Conservation (phyloP, 53 echinoderm and acorn worm genomes). For the Paelopatides confundens region DNA sequence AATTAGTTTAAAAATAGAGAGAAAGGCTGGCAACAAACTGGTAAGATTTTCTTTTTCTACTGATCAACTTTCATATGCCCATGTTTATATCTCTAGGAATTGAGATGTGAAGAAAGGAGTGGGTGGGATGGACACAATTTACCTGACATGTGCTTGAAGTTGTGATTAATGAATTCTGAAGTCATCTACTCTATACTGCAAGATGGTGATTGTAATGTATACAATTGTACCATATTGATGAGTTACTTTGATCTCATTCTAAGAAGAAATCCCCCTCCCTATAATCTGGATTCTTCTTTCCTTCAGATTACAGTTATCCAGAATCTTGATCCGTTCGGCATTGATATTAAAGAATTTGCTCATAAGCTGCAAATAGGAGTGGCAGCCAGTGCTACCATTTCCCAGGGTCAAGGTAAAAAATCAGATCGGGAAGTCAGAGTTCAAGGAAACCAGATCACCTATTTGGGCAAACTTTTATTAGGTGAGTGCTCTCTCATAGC, state of each 20-base stretch:
- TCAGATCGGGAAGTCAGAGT: conserved; percentile 82
- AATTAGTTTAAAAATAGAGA: conserved; percentile 79
- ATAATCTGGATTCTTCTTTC: not conserved
- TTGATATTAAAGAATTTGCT: conserved; percentile 87
- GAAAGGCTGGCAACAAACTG: conserved; percentile 90
- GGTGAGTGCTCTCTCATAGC: conserved; percentile 54
- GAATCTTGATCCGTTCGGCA: conserved; percentile 76
- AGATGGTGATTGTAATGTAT: too few species aligned
- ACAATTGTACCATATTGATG: too few species aligned
- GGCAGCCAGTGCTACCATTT: conserved; percentile 84
- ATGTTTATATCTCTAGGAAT: too few species aligned
- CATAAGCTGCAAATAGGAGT: conserved; percentile 87
- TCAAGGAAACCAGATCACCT: conserved; percentile 94
- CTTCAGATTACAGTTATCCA: conserved; percentile 83
- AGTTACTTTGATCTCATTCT: too few species aligned
- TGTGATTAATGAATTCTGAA: too few species aligned
- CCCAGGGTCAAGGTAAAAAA: conserved; percentile 76
- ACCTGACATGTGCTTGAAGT: too few species aligned
- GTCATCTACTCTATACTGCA: too few species aligned
- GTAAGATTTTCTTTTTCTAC: conserved; percentile 64
- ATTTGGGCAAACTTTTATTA: conserved; percentile 72
- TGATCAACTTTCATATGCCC: too few species aligned
- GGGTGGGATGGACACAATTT: too few species aligned
- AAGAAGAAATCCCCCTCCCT: too few species aligned
- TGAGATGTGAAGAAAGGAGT: too few species aligned